These are phyloP conservation scores for Eumerus sabulonum DNA, from an alignment of 2,888 invertebrate species.

Conservation along the genomic window DNA sequence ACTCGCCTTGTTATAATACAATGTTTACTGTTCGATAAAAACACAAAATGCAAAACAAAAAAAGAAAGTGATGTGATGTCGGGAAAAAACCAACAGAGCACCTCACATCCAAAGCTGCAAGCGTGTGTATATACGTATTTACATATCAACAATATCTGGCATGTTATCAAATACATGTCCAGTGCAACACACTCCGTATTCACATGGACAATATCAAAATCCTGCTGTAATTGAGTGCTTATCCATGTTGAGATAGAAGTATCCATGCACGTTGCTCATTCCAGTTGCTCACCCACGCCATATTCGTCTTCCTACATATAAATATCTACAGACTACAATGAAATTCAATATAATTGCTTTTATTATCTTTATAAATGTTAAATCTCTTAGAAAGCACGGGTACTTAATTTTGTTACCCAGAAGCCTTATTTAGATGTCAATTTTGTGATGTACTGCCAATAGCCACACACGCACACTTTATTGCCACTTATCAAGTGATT, in stretches of 20 bases:
- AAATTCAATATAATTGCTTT: slow-evolving; percentile 54
- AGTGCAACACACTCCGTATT: neutral
- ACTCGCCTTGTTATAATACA: slow-evolving; percentile 13
- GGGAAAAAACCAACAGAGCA: slow-evolving; percentile 8
- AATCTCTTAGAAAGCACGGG: slow-evolving; percentile 28
- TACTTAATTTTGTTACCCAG: slow-evolving; percentile 16
- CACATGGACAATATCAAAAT: slow-evolving; percentile 33
- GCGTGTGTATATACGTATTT: no score
- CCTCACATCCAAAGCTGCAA: neutral
- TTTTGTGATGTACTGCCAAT: slow-evolving; percentile 4
- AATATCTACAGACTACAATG: slow-evolving; percentile 2
- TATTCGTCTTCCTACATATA: slow-evolving; percentile 3
- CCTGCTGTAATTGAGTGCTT: slow-evolving; percentile 54
- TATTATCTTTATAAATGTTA: slow-evolving; percentile 51
- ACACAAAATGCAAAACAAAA: neutral
- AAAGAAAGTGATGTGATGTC: slow-evolving; percentile 21
- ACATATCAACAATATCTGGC: neutral
- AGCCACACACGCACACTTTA: slow-evolving; percentile 22
- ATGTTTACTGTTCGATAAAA: no score
- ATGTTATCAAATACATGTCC: slow-evolving; percentile 27
- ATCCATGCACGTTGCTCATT: neutral
- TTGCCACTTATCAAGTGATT: slow-evolving; percentile 27
- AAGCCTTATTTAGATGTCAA: slow-evolving; percentile 36
- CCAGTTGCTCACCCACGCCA: no score
- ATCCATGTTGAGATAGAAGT: slow-evolving; percentile 32